Conservation (phyloP, 2,888 invertebrate genomes). For the Sialis fuliginosa region DNA sequence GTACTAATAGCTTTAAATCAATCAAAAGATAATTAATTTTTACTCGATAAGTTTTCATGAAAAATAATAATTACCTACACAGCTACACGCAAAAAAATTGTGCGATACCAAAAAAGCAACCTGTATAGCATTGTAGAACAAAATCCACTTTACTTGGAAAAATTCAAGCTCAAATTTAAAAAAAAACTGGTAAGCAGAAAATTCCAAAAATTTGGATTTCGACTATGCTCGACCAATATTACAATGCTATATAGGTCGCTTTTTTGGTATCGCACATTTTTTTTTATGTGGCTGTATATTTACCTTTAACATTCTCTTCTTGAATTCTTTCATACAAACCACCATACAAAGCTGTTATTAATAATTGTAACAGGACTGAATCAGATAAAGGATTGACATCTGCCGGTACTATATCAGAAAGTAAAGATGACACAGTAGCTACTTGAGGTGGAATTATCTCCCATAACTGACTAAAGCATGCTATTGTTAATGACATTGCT, state of each 20-base stretch:
- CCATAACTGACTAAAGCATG: slow-evolving; percentile 49
- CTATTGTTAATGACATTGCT: slow-evolving; percentile 56
- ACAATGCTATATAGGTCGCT: too few species aligned
- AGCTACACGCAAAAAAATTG: too few species aligned
- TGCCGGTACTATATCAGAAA: slow-evolving; percentile 53
- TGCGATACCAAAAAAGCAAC: too few species aligned
- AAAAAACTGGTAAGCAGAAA: too few species aligned
- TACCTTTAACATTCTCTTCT: slow-evolving; percentile 7
- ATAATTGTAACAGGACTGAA: slow-evolving; percentile 52
- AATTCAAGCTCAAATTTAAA: slow-evolving; percentile 1
- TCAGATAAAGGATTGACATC: slow-evolving; percentile 50
- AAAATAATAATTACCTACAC: too few species aligned
- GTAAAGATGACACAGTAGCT: slow-evolving; percentile 26
- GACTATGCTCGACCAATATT: too few species aligned
- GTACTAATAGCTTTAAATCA: not conserved
- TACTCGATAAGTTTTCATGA: too few species aligned
- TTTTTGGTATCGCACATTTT: too few species aligned
- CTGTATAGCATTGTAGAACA: too few species aligned
- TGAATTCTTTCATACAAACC: slow-evolving; percentile 37
- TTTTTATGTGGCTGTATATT: slow-evolving; percentile 2
- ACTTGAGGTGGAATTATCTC: slow-evolving; percentile 48
- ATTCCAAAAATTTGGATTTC: too few species aligned
- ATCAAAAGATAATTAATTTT: not conserved
- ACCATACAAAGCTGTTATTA: slow-evolving; percentile 50
- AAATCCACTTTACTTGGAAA: too few species aligned